These are phyloP conservation scores for Abscondita cerata DNA, from an alignment of 2,888 invertebrate genomes.

Conservation along the genomic window DNA sequence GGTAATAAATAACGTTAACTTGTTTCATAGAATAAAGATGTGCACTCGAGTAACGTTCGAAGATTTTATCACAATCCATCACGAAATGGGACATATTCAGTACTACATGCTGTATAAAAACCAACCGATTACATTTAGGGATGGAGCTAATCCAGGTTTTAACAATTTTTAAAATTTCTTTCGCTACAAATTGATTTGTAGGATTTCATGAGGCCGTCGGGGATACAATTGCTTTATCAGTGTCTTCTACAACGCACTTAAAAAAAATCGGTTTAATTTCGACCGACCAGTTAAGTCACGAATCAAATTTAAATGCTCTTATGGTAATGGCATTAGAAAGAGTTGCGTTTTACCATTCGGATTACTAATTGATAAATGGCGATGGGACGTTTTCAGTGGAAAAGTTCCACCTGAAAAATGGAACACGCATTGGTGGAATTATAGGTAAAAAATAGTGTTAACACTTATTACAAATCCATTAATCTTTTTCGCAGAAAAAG, in stretches of 20 bases:
- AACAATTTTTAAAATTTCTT: background rate
- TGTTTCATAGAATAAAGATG: constrained; percentile 62
- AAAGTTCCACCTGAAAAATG: constrained; percentile 56
- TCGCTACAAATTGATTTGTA: constrained; percentile 10
- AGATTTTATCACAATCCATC: constrained; percentile 73
- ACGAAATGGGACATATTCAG: constrained; percentile 76
- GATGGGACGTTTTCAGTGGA: constrained; percentile 65
- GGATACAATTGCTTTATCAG: constrained; percentile 67
- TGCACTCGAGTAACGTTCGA: constrained; percentile 65
- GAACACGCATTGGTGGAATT: constrained; percentile 59
- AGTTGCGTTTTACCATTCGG: constrained; percentile 66
- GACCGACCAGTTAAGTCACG: constrained; percentile 50
- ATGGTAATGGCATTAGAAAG: constrained; percentile 60
- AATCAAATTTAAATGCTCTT: constrained; percentile 60
- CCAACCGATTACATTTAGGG: constrained; percentile 61
- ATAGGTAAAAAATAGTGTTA: constrained; percentile 39
- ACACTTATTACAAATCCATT: background rate
- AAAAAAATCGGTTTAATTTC: constrained; percentile 58
- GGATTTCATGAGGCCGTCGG: constrained; percentile 70
- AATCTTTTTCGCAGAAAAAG: constrained; percentile 48
- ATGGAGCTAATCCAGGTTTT: constrained; percentile 64
- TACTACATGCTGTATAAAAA: constrained; percentile 69
- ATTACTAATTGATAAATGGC: constrained; percentile 64
- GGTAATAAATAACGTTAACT: constrained; percentile 12
- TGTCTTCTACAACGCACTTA: constrained; percentile 63